Conservation (phyloP, 2,797 vertebrate species). For the Gouania willdenowi region DNA sequence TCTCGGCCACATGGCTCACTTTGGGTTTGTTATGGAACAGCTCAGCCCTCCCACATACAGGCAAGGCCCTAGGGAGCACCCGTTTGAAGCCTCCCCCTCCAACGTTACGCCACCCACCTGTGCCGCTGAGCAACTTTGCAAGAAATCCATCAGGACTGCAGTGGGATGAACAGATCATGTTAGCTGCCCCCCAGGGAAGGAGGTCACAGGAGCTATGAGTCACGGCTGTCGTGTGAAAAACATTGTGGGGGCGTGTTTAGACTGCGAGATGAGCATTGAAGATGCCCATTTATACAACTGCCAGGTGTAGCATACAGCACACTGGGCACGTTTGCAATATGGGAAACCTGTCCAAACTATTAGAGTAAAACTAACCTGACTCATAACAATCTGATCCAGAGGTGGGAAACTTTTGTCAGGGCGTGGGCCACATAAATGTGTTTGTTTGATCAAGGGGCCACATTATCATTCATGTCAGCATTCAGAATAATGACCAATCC, state of each 20-base stretch:
- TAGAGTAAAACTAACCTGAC: no score
- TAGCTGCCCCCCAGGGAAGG: constrained; percentile 13
- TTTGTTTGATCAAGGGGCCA: no score
- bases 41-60: constrained; percentile 5
- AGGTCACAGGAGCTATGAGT: constrained; percentile 42
- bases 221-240: constrained; percentile 42
- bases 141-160: constrained; percentile 41
- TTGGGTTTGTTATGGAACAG: constrained; percentile 37
- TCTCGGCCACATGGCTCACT: constrained; percentile 28
- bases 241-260: constrained; percentile 22
- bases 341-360: no score
- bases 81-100: constrained; percentile 3
- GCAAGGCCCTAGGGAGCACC: constrained; percentile 5
- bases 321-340: no score
- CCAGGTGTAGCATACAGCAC: constrained; percentile 25
- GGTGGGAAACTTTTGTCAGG: no score
- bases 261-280: constrained; percentile 35
- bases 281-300: constrained; percentile 13
- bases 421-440: no score
- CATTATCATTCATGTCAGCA: no score
- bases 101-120: constrained; percentile 20
- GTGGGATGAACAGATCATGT: constrained; percentile 42
- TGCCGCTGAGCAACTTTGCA: constrained; percentile 19
- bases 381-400: no score
- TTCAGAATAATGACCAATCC: no score